These are phyloP conservation scores for Enteromius unitaeniatus DNA, from an alignment of 2,797 vertebrate species.

Conservation along the genomic window DNA sequence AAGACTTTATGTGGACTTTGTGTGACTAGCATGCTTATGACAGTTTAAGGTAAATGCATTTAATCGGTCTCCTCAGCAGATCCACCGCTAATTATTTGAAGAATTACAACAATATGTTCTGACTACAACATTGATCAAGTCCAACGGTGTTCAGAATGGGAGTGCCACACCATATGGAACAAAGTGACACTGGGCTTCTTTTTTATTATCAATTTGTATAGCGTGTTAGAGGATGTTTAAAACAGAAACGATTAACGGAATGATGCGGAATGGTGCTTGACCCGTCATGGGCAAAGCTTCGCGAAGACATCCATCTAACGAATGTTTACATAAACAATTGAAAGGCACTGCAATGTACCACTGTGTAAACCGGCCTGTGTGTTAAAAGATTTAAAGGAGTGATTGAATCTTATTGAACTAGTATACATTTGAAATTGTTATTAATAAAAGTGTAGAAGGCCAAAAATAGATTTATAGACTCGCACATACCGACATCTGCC, in stretches of 20 bases:
- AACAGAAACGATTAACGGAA: not conserved
- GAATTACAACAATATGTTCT: not conserved
- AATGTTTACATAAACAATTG: not conserved
- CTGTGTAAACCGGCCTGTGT: not conserved
- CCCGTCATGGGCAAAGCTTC: not conserved
- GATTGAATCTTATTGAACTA: not conserved
- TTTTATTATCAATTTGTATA: not conserved
- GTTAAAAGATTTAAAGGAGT: not conserved
- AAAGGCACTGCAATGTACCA: not conserved
- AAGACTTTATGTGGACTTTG: not conserved
- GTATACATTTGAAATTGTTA: not conserved
- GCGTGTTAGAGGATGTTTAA: not conserved
- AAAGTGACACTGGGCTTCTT: not conserved
- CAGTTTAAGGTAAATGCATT: too few relatives aligned
- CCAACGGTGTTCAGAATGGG: not conserved
- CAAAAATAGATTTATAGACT: conserved; percentile 32
- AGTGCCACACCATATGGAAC: not conserved
- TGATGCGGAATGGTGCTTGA: not conserved
- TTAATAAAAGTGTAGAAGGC: not conserved
- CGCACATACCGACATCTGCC: conserved; percentile 1
- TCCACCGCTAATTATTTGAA: not conserved
- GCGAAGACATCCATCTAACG: not conserved
- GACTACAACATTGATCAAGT: not conserved
- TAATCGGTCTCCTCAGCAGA: too few relatives aligned
- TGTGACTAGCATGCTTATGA: not conserved